Conservation (phyloP, 2,113 vertebrate species). For the Cromileptes altivelis region DNA sequence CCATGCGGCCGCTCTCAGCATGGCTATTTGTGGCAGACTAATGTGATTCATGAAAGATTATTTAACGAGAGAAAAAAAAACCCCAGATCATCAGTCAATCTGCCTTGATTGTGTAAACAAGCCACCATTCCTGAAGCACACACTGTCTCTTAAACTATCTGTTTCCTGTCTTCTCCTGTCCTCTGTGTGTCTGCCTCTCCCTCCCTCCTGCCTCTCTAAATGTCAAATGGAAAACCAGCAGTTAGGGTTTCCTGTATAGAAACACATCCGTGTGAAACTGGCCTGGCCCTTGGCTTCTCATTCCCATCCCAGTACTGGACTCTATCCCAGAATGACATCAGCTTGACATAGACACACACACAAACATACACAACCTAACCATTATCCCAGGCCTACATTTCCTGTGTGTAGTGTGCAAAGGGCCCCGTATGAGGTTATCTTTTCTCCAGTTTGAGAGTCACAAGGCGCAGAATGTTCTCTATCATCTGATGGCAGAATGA, state of each 20-base stretch:
- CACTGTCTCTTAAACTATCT: constrained; percentile 19
- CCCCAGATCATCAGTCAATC: neutral
- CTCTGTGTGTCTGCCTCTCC: constrained; percentile 31
- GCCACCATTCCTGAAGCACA: constrained; percentile 1
- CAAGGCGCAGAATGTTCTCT: constrained; percentile 52
- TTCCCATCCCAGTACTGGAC: constrained; percentile 71
- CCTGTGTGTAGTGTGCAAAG: constrained; percentile 60
- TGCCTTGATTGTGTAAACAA: constrained; percentile 47
- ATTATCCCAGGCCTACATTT: constrained; percentile 69
- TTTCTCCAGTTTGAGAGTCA: constrained; percentile 59
- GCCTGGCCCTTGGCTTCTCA: constrained; percentile 55
- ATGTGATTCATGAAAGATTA: neutral
- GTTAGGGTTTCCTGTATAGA: constrained; percentile 74
- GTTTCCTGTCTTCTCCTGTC: constrained; percentile 52
- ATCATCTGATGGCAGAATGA: constrained; percentile 46
- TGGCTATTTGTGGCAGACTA: neutral
- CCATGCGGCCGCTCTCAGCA: neutral
- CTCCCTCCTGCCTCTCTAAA: constrained; percentile 43
- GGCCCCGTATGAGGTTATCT: constrained; percentile 55
- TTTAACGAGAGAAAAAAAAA: neutral
- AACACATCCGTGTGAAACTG: constrained; percentile 75
- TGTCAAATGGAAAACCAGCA: constrained; percentile 73
- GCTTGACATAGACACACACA: constrained; percentile 45
- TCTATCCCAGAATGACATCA: constrained; percentile 79
- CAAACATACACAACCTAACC: constrained; percentile 39